A percentile compares a stretch with the other conserved stretches of the same genome.
These are phyloP conservation scores for Heliconius himera DNA, from an alignment of 1,140 invertebrate genomes.

Conservation along the genomic window DNA sequence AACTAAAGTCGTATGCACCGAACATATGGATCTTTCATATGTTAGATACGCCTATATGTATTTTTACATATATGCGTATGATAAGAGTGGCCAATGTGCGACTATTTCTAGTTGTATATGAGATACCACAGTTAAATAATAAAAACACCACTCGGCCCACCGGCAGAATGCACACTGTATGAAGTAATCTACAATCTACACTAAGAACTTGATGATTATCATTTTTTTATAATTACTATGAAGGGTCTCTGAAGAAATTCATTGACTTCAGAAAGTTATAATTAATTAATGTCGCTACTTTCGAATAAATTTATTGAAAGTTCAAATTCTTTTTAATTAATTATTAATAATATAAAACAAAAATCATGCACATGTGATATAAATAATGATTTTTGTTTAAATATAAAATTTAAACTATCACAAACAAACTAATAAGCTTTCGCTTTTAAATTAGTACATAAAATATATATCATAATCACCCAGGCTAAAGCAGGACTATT, in stretches of 20 bases:
- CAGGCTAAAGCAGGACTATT: constrained; percentile 11
- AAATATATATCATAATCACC: background rate
- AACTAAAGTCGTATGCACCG: background rate
- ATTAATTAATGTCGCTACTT: background rate
- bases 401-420: background rate
- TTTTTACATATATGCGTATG: background rate
- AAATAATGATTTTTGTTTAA: background rate
- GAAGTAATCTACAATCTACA: constrained; percentile 10
- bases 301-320: background rate
- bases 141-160: constrained; percentile 17
- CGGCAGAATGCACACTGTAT: background rate
- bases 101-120: constrained; percentile 1
- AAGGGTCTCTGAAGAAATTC: background rate
- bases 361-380: background rate
- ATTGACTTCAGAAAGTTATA: background rate
- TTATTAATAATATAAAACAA: background rate
- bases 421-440: background rate
- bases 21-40: background rate
- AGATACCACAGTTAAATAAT: constrained; percentile 18
- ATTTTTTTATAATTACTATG: constrained; percentile 4
- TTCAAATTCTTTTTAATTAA: too few relatives aligned
- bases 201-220: constrained; percentile 6
- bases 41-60: too few relatives aligned
- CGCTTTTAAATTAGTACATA: background rate
- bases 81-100: constrained; percentile 11